A percentile compares a stretch with the other conserved stretches of the same genome.
These are phyloP conservation scores for Gonatopus flavifemur DNA, from an alignment of 1,140 invertebrate species.

Conservation along the genomic window DNA sequence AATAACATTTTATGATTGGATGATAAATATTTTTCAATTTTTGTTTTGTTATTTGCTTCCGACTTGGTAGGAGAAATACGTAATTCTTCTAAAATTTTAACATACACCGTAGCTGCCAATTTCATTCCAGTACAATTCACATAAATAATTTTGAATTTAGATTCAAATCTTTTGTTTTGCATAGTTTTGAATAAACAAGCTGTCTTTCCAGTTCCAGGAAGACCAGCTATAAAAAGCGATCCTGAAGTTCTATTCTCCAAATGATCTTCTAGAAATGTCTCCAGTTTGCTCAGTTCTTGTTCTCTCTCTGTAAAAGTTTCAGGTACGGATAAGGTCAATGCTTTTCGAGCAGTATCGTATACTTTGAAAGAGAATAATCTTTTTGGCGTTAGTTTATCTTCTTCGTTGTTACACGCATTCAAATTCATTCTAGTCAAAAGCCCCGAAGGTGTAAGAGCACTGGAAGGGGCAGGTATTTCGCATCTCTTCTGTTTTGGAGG, in stretches of 20 bases:
- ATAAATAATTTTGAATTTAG: slow-evolving; percentile 69
- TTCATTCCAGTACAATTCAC: slow-evolving; percentile 83
- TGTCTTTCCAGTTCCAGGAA: slow-evolving; percentile 96
- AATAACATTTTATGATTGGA: slow-evolving; percentile 69
- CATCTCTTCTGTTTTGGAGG: slow-evolving; percentile 40
- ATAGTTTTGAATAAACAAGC: slow-evolving; percentile 79
- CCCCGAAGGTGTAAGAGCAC: slow-evolving; percentile 35
- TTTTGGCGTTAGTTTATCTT: slow-evolving; percentile 33
- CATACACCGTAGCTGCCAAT: slow-evolving; percentile 72
- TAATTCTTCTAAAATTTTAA: slow-evolving; percentile 69
- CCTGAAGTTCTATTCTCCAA: slow-evolving; percentile 70
- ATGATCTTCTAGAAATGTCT: slow-evolving; percentile 69
- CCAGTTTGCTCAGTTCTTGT: slow-evolving; percentile 70
- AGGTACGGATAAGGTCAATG: slow-evolving; percentile 72
- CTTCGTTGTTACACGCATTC: slow-evolving; percentile 7
- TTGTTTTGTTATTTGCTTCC: slow-evolving; percentile 64
- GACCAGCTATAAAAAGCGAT: slow-evolving; percentile 91
- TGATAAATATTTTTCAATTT: slow-evolving; percentile 69
- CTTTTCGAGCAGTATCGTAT: slow-evolving; percentile 64
- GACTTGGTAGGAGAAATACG: slow-evolving; percentile 56
- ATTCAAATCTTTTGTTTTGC: slow-evolving; percentile 60
- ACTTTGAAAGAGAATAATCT: slow-evolving; percentile 41
- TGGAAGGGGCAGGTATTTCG: slow-evolving; percentile 5
- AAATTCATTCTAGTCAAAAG: slow-evolving; percentile 34
- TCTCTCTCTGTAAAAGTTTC: slow-evolving; percentile 76